Percentiles rank a stretch among this genome's conserved stretches.
These are phyloP conservation scores for Lagodon rhomboides DNA, from an alignment of 2,797 vertebrate species.

Conservation along the genomic window DNA sequence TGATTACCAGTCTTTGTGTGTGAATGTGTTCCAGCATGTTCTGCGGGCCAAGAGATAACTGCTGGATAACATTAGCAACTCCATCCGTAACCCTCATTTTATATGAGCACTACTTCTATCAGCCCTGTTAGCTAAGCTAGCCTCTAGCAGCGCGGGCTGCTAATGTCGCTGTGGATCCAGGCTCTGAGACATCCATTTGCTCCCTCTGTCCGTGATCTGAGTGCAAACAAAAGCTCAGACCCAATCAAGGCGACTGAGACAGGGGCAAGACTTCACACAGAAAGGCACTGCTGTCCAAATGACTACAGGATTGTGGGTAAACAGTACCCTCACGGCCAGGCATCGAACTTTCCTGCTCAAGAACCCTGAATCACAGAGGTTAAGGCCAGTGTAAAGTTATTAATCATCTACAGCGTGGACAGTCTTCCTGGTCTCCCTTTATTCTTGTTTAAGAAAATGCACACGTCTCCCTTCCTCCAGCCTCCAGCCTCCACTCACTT, in stretches of 20 bases:
- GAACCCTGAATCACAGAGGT: conserved; percentile 48
- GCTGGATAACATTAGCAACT: conserved; percentile 80
- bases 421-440: neutral
- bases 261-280: conserved; percentile 33
- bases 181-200: conserved; percentile 12
- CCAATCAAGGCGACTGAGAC: conserved; percentile 28
- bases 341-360: conserved; percentile 22
- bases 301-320: conserved; percentile 53
- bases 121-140: conserved; percentile 68
- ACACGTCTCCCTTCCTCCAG: conserved; percentile 1
- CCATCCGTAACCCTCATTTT: conserved; percentile 76
- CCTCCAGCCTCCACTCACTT: conserved; percentile 32
- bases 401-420: conserved; percentile 36
- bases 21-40: conserved; percentile 71
- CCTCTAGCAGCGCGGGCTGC: conserved; percentile 4
- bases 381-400: conserved; percentile 32
- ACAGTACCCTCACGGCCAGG: conserved; percentile 31
- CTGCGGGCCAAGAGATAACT: conserved; percentile 81
- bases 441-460: conserved; percentile 30
- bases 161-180: conserved; percentile 4
- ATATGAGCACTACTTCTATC: conserved; percentile 64
- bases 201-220: conserved; percentile 39
- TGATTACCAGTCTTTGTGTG: conserved; percentile 69
- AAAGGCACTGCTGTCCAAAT: conserved; percentile 37
- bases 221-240: conserved; percentile 42